phyloP scores from a whole-genome alignment of 2,113 vertebrate species.

The Noctilio leporinus region DNA sequence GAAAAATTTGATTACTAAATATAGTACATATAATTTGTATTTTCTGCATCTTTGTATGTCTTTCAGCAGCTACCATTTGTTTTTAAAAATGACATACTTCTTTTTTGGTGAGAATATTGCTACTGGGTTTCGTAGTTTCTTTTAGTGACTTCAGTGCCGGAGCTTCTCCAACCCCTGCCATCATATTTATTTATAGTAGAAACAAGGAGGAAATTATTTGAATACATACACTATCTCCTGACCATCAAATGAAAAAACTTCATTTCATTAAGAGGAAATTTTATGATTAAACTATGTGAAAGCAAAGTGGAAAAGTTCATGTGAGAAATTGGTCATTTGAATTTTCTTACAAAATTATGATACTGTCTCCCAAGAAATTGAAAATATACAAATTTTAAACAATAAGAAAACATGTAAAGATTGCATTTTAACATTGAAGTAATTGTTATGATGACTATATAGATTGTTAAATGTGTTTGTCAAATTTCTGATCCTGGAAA shows the following conservation, averaged over 20 bases:
- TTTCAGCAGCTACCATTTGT: background rate
- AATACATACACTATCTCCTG: background rate
- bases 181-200: slow-evolving; percentile 40
- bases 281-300: background rate
- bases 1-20: background rate
- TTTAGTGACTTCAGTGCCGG: background rate
- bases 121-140: background rate
- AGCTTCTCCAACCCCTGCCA: background rate
- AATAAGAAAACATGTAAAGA: background rate
- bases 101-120: background rate
- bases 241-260: background rate
- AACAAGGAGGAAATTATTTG: background rate
- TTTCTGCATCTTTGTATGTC: slow-evolving; percentile 1
- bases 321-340: background rate
- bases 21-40: background rate
- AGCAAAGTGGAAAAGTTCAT: background rate
- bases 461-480: background rate
- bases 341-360: background rate
- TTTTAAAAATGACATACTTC: background rate
- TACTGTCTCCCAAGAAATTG: background rate
- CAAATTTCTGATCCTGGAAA: background rate
- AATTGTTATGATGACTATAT: background rate
- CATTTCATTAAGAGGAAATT: background rate
- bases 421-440: background rate
- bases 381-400: background rate